Percentiles rank a stretch among this genome's conserved stretches.
Evolutionary conservation across 2,797 vertebrate genomes (phyloP).

Genomic region (Galago senegalensis): DNA sequence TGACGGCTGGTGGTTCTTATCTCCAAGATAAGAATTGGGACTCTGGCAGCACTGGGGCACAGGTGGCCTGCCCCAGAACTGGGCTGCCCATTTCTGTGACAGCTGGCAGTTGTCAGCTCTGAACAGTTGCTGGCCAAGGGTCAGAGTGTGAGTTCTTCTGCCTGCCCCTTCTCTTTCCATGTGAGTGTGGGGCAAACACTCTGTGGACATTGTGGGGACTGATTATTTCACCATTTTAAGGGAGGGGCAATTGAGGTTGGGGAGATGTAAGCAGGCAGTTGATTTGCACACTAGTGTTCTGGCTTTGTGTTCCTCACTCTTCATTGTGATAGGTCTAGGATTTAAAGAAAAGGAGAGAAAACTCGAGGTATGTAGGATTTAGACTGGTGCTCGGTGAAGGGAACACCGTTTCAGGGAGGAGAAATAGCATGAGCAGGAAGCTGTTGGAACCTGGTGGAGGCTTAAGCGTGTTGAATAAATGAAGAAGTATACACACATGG

Average conservation of each 20-base stretch:
- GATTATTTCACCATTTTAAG: background rate
- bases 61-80: background rate
- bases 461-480: background rate
- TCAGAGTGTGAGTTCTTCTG: background rate
- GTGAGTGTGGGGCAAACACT: background rate
- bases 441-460: background rate
- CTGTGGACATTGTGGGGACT: background rate
- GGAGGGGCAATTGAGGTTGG: background rate
- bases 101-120: background rate
- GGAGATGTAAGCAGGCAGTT: background rate
- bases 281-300: background rate
- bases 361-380: constrained; percentile 27
- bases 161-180: background rate
- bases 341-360: background rate
- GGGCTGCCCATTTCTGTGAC: background rate
- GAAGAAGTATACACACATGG: background rate
- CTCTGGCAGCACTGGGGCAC: background rate
- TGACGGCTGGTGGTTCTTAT: constrained; percentile 9
- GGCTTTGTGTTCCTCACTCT: background rate
- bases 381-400: background rate
- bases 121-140: background rate
- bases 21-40: background rate
- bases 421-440: background rate
- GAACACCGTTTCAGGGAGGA: background rate
- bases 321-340: background rate